Conservation (phyloP, 2,888 invertebrate genomes). For the Agrotis exclamationis region DNA sequence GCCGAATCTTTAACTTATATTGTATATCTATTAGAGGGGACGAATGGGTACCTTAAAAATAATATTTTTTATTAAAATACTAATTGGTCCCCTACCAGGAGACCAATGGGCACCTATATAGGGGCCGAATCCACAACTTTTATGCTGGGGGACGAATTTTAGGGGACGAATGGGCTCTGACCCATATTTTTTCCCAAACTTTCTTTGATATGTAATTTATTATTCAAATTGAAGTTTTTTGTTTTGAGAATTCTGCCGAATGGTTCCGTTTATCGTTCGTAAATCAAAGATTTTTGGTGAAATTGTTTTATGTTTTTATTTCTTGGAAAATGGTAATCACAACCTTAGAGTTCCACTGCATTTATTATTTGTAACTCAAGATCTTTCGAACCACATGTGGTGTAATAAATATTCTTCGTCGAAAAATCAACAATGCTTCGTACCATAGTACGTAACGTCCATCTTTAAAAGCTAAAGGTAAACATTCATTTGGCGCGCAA, state of each 20-base stretch:
- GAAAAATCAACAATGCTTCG: neutral
- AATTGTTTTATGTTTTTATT: conserved; percentile 7
- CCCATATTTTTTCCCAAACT: conserved; percentile 39
- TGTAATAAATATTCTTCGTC: neutral
- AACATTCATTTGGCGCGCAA: conserved; percentile 41
- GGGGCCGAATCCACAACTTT: too few species aligned
- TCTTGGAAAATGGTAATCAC: conserved; percentile 3
- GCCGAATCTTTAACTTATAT: too few species aligned
- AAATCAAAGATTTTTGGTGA: conserved; percentile 25
- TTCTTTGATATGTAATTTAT: conserved; percentile 55
- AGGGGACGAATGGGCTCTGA: too few species aligned
- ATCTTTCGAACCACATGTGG: neutral
- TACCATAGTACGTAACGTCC: neutral
- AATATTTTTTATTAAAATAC: too few species aligned
- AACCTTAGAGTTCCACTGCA: neutral
- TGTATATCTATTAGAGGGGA: too few species aligned
- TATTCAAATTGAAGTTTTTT: conserved; percentile 52
- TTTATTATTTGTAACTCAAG: neutral
- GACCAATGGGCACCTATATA: too few species aligned
- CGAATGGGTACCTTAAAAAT: too few species aligned
- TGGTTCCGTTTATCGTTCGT: conserved; percentile 9
- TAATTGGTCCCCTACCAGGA: too few species aligned
- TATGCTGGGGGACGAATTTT: too few species aligned
- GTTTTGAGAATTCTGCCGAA: conserved; percentile 27
- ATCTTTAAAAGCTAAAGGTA: conserved; percentile 21